Evolutionary conservation across 2,797 vertebrate genomes (phyloP).

Genomic region (Protosalanx chinensis): DNA sequence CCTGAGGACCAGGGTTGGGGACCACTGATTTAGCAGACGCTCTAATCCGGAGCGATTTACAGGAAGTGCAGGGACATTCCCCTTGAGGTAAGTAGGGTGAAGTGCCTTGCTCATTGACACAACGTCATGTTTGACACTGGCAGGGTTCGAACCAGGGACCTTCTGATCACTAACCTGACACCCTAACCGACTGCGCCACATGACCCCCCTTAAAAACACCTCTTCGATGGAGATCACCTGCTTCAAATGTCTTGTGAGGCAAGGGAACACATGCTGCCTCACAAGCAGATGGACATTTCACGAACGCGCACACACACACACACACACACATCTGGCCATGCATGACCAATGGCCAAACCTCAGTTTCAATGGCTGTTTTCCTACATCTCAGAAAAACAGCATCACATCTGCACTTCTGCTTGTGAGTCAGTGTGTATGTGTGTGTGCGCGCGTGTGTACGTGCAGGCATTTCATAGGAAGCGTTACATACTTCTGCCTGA

Average conservation of each 20-base stretch:
- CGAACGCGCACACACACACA: neutral
- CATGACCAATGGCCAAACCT: constrained; percentile 14
- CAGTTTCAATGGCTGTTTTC: constrained; percentile 29
- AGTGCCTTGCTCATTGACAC: too few relatives aligned
- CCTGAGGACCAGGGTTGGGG: too few relatives aligned
- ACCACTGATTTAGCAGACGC: too few relatives aligned
- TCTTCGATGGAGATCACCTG: constrained; percentile 44
- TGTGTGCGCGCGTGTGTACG: constrained; percentile 9
- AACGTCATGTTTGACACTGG: too few relatives aligned
- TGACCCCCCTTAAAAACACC: constrained; percentile 8
- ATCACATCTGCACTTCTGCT: neutral
- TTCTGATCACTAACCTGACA: too few relatives aligned
- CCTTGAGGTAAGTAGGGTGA: too few relatives aligned
- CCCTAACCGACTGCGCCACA: too few relatives aligned
- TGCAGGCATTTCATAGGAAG: constrained; percentile 27
- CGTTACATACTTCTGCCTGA: constrained; percentile 33
- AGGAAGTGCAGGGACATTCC: too few relatives aligned
- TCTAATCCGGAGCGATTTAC: too few relatives aligned
- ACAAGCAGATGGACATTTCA: constrained; percentile 36
- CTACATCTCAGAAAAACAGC: neutral
- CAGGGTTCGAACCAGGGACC: too few relatives aligned
- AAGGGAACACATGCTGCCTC: constrained; percentile 57
- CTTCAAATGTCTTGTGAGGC: constrained; percentile 63
- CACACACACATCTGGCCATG: neutral
- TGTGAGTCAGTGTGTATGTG: constrained; percentile 33